A percentile compares a stretch with the other conserved stretches of the same genome.
Evolutionary conservation across 1,140 invertebrate genomes (phyloP).

Genomic region (Scaptomyza hsui): DNA sequence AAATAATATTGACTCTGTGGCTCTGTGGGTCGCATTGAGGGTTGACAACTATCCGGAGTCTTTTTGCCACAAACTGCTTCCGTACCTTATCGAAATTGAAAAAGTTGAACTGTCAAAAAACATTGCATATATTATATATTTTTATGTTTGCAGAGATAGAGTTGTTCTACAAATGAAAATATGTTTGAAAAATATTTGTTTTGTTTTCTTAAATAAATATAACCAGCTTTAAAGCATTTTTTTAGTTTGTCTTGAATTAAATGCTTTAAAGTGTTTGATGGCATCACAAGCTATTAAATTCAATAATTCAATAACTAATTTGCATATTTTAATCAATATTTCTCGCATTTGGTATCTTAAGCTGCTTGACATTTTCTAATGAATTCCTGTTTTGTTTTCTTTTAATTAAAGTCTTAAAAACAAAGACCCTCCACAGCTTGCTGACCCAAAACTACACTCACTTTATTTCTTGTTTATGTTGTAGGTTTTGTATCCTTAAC

Average conservation of each 20-base stretch:
- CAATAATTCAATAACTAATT: too few species aligned
- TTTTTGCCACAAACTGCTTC: slow-evolving; percentile 35
- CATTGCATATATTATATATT: not conserved
- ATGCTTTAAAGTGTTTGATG: too few species aligned
- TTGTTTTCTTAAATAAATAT: not conserved
- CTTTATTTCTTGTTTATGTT: not conserved
- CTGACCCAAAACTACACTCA: too few species aligned
- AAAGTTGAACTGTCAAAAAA: slow-evolving; percentile 22
- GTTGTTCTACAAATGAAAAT: not conserved
- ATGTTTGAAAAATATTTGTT: not conserved
- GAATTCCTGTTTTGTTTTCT: too few species aligned
- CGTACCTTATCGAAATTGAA: slow-evolving; percentile 16
- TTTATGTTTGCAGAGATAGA: not conserved
- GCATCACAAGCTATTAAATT: too few species aligned
- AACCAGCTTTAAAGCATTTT: too few species aligned
- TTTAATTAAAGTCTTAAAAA: too few species aligned
- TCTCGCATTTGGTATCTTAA: too few species aligned
- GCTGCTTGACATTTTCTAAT: too few species aligned
- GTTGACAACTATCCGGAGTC: slow-evolving; percentile 1
- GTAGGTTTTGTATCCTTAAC: not conserved
- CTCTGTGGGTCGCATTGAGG: not conserved
- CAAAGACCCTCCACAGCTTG: too few species aligned
- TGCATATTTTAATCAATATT: too few species aligned
- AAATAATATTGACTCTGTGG: slow-evolving; percentile 56
- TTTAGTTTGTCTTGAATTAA: too few species aligned